Percentiles rank a stretch among this genome's conserved stretches.
These are phyloP conservation scores for Dipodomys merriami DNA, from an alignment of 2,113 vertebrate genomes.

Conservation along the genomic window DNA sequence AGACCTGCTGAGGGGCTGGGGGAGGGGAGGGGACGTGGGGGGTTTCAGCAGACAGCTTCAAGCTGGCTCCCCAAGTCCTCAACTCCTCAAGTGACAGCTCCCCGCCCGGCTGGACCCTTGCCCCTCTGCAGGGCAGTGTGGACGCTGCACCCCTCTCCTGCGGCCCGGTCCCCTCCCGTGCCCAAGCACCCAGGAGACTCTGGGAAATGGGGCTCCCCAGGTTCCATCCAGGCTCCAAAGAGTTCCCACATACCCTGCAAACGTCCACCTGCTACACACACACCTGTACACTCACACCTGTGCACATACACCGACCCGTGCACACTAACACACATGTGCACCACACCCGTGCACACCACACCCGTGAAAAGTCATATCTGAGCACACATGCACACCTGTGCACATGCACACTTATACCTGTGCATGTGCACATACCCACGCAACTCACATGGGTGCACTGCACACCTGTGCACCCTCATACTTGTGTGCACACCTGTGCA, in stretches of 20 bases:
- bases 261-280: background rate
- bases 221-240: background rate
- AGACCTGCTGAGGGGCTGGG: no score
- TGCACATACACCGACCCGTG: no score
- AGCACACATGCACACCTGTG: no score
- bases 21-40: no score
- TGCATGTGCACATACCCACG: background rate
- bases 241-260: no score
- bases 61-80: background rate
- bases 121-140: background rate
- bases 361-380: no score
- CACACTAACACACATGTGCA: no score
- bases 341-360: no score
- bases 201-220: background rate
- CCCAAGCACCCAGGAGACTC: background rate
- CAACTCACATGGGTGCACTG: background rate
- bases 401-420: background rate
- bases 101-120: accelerated
- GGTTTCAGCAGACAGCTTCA: background rate
- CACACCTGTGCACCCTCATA: no score
- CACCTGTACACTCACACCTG: no score
- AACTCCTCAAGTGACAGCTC: no score
- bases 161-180: no score
- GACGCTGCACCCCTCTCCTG: background rate
- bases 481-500: background rate